phyloP scores from a whole-genome alignment of 2,113 vertebrate genomes.

The Ophthalmotilapia sp. region DNA sequence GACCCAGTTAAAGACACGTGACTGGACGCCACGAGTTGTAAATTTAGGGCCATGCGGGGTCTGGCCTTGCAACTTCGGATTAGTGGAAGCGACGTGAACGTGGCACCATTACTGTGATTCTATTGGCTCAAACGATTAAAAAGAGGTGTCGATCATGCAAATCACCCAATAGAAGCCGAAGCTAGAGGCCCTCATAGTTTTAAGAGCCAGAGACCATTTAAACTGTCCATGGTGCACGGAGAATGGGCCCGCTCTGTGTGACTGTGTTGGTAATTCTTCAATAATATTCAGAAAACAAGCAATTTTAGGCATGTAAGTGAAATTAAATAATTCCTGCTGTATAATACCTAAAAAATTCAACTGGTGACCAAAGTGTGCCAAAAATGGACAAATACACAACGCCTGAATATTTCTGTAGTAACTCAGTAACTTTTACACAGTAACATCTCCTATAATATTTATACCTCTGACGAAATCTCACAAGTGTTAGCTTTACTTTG shows the following conservation, averaged over 20 bases:
- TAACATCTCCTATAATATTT: neutral
- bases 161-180: neutral
- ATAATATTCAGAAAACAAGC: neutral
- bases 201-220: neutral
- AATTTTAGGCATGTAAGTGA: neutral
- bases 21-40: rapidly evolving
- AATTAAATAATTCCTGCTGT: rapidly evolving
- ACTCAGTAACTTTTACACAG: neutral
- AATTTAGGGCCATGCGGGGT: neutral
- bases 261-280: neutral
- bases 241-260: neutral
- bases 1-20: neutral
- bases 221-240: neutral
- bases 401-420: neutral
- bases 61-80: neutral
- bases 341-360: neutral
- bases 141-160: neutral
- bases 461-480: rapidly evolving
- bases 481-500: rapidly evolving
- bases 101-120: neutral
- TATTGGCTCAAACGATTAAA: neutral
- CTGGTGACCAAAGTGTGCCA: neutral
- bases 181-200: rapidly evolving
- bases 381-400: neutral
- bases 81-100: neutral